Base-by-base conservation (phyloP, 2,888 invertebrate species). In the Drosophila emarginata region DNA sequence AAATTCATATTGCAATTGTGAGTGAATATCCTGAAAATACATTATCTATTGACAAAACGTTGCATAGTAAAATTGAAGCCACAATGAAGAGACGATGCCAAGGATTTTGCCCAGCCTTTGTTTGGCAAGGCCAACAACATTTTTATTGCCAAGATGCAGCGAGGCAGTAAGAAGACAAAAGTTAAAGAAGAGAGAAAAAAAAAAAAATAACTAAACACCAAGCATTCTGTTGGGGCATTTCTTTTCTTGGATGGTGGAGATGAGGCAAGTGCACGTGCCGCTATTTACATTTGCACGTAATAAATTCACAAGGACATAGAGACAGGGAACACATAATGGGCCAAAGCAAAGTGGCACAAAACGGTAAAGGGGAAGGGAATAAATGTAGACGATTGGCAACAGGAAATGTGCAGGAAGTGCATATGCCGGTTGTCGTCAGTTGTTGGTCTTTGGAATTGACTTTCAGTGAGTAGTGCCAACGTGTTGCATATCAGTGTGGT, bases 211-310 rank as follows among this genome's bases (percentile, higher is more conserved):
- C 9, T 32, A 32, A 14, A 28, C 58, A 15, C 72, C 51, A 37
- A 40, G 7, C 7, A 14, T 23, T 11, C 39, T 67, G 53, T 45
- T 61, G 18, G 53, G 23, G 69, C 70, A 72, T 76, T 78, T 66
- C 73, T 78, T 66, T 69, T 78, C 71, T 70, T 75, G 72, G 15
- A 12, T 28, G 53, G 62, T 58, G 12, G 45, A 1, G 64, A 71
- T 59, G 39, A 23, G 58, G 45, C 36, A n/a, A 54, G 50, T 70
- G 80, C 80, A 90, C 89, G 89, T 90, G 90, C 85, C 74, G 80
- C 89, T 89, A 90, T 89, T 89, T 89, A 89, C 89, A 90, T 89
- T 89, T 87, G 79, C 89, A 89, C 90, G 84, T 90, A 83, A 90
- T 89, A 89, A 89, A 89, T 89, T 87, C 82, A 66, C 53, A 65